Percentiles rank a stretch among this genome's conserved stretches.
These are phyloP conservation scores for Ypsolopha scabrella DNA, from an alignment of 2,888 invertebrate genomes.

Conservation along the genomic window DNA sequence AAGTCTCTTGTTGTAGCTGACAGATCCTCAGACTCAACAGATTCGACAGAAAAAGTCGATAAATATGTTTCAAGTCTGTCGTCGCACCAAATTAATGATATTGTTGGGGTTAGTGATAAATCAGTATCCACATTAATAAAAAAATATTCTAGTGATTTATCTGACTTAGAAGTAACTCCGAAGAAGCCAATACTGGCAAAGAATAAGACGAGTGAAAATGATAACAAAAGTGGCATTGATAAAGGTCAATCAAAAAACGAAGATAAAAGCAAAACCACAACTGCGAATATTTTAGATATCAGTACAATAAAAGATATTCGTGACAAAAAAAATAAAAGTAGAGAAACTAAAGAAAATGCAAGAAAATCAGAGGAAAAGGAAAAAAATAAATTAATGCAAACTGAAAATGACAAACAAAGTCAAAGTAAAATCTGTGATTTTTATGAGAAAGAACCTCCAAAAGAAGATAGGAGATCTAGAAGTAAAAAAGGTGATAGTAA, in stretches of 20 bases:
- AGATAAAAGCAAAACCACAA: conserved; percentile 1
- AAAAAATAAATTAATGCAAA: conserved; percentile 10
- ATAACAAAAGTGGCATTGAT: conserved; percentile 4
- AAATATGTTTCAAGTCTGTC: conserved; percentile 23
- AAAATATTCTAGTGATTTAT: conserved; percentile 28
- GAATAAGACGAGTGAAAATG: conserved; percentile 12
- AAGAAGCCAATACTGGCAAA: conserved; percentile 20
- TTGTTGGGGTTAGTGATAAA: conserved; percentile 21
- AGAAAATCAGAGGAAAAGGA: conserved; percentile 11
- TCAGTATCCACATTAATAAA: conserved; percentile 18
- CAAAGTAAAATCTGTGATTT: too few relatives aligned
- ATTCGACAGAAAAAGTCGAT: conserved; percentile 19
- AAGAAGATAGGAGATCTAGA: conserved; percentile 8
- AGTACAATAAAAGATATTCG: background rate
- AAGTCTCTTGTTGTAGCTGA: conserved; percentile 7
- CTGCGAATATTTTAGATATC: background rate
- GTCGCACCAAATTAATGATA: conserved; percentile 22
- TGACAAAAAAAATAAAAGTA: background rate
- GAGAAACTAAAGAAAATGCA: conserved; percentile 6
- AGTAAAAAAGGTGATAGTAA: conserved; percentile 13
- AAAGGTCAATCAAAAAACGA: conserved; percentile 5
- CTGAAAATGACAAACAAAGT: too few relatives aligned
- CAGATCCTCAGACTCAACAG: conserved; percentile 13
- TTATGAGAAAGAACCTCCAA: conserved; percentile 9
- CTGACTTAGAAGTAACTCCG: conserved; percentile 38